Percentiles rank a stretch among this genome's conserved stretches.
These are phyloP conservation scores for Choristoneura rosaceana DNA, from an alignment of 2,888 invertebrate species.

Conservation along the genomic window DNA sequence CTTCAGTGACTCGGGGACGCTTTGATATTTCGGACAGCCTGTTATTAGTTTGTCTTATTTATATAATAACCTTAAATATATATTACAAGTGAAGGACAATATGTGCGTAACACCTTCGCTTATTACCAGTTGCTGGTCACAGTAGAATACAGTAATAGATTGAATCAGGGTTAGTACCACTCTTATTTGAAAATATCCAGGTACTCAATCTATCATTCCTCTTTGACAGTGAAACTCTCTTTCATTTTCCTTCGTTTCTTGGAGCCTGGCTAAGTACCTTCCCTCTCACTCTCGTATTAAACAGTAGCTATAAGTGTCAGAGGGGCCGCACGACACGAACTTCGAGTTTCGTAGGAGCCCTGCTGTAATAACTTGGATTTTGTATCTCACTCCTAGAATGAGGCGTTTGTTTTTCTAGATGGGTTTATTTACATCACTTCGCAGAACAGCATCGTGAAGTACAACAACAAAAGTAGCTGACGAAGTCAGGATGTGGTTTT, in stretches of 20 bases:
- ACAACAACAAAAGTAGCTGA: conserved; percentile 14
- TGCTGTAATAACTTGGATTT: too few species aligned
- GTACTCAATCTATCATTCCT: not conserved
- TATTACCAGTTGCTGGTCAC: too few species aligned
- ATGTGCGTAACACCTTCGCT: too few species aligned
- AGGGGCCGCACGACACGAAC: too few species aligned
- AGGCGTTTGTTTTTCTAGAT: not conserved
- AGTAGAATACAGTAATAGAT: not conserved
- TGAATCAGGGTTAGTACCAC: not conserved
- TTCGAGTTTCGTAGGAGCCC: too few species aligned
- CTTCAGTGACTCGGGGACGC: not conserved
- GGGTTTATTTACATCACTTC: not conserved
- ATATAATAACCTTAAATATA: too few species aligned
- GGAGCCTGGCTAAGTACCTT: not conserved
- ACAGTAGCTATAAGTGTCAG: too few species aligned
- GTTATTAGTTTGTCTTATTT: not conserved
- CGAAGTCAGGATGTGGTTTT: conserved; percentile 32
- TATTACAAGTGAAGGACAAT: too few species aligned
- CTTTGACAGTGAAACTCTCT: not conserved
- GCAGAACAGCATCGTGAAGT: not conserved
- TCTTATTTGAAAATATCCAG: not conserved
- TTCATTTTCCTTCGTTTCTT: not conserved
- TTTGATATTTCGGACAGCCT: not conserved
- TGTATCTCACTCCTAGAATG: too few species aligned
- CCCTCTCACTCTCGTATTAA: too few species aligned